Base-by-base conservation (phyloP, 2,888 invertebrate genomes). In the Lysandra bellargus region DNA sequence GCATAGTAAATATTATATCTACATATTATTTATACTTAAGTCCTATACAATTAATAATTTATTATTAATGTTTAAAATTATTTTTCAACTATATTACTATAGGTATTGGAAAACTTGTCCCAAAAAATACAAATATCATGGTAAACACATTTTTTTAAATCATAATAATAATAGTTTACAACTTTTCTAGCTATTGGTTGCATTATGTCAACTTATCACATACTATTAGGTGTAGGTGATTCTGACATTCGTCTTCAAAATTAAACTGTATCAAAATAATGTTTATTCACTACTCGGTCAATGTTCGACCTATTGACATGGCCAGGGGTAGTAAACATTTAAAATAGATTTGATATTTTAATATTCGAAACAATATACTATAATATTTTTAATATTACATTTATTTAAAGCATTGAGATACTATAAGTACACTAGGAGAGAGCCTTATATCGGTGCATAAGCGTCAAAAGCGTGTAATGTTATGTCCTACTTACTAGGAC, bases 231-330 rank as follows among this genome's bases (percentile, higher is more conserved):
- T 49, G 5, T 60, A 60, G 2, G 33, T 69, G 14, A 69, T 69
- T 69, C 37, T 69, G 69, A 69, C 69, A 37, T 69, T 69, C 17
- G 6, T 33, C 9, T 69, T 37, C 37, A 17, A 12, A 69, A 69
- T 69, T 14, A 33, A 37, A 69, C 69, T 69, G 33, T 69, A 69
- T 53, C 76, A 53, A 53, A 33, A 57, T 79, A 82, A 80, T 83
- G 81, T 81, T 81, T 83, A 79, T 80, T 79, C 79, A 82, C 83
- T 80, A 82, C 82, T 87, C 92, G 92, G 93, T 92, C 92, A 89
- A 89, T 83, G 92, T 80, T 88, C 93, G 92, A 91, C 92, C 92
- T 91, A 90, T 91, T 92, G 89, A 91, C 92, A 92, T 86, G 89
- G 85, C 84, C 90, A 92, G 91, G 23, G 86, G 83, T 78, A 7